Percentiles rank a stretch among this genome's conserved stretches.
phyloP scores from a whole-genome alignment of 2,888 invertebrate species.

The Tribolium freemani region DNA sequence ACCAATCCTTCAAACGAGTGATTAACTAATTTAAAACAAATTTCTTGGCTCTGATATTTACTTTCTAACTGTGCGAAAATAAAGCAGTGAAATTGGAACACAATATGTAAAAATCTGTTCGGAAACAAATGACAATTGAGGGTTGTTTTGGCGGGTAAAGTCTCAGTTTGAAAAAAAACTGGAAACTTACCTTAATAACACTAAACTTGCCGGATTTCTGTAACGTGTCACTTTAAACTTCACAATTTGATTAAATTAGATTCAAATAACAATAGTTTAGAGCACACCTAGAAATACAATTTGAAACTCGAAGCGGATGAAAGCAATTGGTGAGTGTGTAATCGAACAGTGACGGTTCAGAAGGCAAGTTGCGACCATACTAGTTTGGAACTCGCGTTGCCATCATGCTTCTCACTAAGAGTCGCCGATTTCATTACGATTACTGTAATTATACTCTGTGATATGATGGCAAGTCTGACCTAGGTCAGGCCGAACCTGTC shows the following conservation, averaged over 20 bases:
- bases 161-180: neutral
- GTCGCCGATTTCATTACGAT: slow-evolving; percentile 35
- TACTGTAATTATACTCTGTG: slow-evolving; percentile 31
- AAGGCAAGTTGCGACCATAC: slow-evolving; percentile 32
- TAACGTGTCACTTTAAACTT: neutral
- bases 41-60: neutral
- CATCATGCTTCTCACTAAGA: slow-evolving; percentile 29
- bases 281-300: slow-evolving; percentile 50
- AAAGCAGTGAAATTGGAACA: slow-evolving; percentile 13
- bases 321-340: slow-evolving; percentile 49
- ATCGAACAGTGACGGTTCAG: slow-evolving; percentile 35
- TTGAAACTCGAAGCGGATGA: slow-evolving; percentile 50
- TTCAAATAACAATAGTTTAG: slow-evolving; percentile 35
- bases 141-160: slow-evolving; percentile 2
- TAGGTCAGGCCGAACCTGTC: slow-evolving; percentile 25
- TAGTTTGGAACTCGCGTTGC: slow-evolving; percentile 34
- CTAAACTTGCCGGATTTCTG: neutral
- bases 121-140: too few species aligned
- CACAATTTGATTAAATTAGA: slow-evolving; percentile 7
- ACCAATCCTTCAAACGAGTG: neutral
- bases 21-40: neutral
- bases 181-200: neutral
- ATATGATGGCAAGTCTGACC: slow-evolving; percentile 24
- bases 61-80: slow-evolving; percentile 17
- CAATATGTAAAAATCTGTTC: neutral